Evolutionary conservation across 2,888 invertebrate genomes (phyloP).

Genomic region (Protodeltote pygarga): DNA sequence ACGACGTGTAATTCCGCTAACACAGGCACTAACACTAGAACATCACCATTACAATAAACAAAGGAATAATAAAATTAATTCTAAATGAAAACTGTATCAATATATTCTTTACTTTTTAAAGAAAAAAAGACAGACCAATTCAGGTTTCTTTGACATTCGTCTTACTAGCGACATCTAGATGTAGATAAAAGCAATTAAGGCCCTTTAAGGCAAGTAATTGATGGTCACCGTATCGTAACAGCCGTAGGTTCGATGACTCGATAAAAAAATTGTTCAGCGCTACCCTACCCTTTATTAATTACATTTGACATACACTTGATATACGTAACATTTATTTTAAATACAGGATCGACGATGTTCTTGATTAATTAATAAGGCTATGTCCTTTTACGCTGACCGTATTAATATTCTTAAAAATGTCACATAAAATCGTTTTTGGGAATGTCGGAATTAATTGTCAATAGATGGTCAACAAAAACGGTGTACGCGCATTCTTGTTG

Average conservation of each 20-base stretch:
- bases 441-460: constrained; percentile 8
- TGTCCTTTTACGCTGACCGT: constrained; percentile 10
- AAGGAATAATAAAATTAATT: constrained; percentile 16
- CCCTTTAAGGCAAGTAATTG: constrained; percentile 67
- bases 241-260: constrained; percentile 50
- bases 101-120: constrained; percentile 27
- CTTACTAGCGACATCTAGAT: constrained; percentile 59
- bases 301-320: constrained; percentile 51
- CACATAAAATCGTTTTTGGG: constrained; percentile 30
- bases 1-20: constrained; percentile 20
- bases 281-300: constrained; percentile 53
- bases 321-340: constrained; percentile 38
- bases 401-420: constrained; percentile 21
- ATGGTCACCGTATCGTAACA: constrained; percentile 55
- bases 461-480: constrained; percentile 28
- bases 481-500: constrained; percentile 9
- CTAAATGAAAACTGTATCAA: constrained; percentile 30
- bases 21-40: constrained; percentile 22
- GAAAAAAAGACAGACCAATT: constrained; percentile 30
- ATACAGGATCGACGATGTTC: constrained; percentile 15
- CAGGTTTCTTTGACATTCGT: constrained; percentile 60
- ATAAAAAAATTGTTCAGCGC: constrained; percentile 35
- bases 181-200: constrained; percentile 74
- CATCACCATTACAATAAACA: constrained; percentile 11
- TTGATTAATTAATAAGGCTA: constrained; percentile 43